These are phyloP conservation scores for Mallateleia sp. DNA, from an alignment of 2,888 invertebrate genomes.

Conservation along the genomic window DNA sequence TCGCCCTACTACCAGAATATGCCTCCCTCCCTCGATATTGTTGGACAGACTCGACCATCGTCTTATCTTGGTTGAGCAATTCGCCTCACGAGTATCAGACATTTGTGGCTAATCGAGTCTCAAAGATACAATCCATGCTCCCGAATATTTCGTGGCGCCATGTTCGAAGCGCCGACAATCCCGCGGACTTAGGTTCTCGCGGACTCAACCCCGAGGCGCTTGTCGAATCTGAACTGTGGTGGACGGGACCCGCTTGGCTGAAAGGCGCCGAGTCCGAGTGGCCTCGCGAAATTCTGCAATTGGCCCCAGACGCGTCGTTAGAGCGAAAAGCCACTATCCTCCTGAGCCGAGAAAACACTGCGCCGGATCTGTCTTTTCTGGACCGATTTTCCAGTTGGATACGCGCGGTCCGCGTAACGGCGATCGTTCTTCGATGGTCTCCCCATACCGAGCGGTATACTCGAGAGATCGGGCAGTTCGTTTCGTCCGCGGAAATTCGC, in stretches of 20 bases:
- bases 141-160: slow-evolving; percentile 59
- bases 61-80: slow-evolving; percentile 65
- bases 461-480: no score
- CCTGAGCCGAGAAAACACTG: no score
- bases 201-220: slow-evolving; percentile 10
- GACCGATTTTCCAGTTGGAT: neutral
- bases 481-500: no score
- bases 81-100: slow-evolving; percentile 33
- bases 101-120: slow-evolving; percentile 42
- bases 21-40: no score
- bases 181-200: slow-evolving; percentile 66
- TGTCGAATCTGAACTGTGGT: neutral
- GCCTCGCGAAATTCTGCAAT: neutral
- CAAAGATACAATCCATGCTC: slow-evolving; percentile 1
- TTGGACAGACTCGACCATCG: slow-evolving; percentile 64
- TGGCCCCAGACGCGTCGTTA: no score
- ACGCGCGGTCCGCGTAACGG: neutral
- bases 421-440: no score
- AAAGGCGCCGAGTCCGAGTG: neutral
- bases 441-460: no score
- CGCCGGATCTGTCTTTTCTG: neutral
- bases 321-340: neutral
- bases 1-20: no score
- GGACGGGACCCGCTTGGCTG: slow-evolving; percentile 15
- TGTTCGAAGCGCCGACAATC: slow-evolving; percentile 45